Conservation (phyloP, 2,888 invertebrate genomes). For the Temnothorax ravouxi region DNA sequence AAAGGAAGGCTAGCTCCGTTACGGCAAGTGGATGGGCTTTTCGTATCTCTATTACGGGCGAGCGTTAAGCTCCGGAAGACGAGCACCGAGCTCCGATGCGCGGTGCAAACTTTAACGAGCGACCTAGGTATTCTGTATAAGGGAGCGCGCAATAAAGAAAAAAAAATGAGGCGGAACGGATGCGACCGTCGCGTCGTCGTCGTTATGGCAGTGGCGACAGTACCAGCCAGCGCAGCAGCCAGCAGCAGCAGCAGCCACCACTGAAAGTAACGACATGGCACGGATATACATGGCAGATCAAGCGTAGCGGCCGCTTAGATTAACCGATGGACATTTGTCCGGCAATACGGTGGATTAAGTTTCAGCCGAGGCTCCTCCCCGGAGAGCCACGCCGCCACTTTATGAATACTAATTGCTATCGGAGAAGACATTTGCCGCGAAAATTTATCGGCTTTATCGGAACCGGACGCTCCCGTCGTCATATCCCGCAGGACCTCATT, state of each 20-base stretch:
- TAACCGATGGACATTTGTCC: slow-evolving; percentile 52
- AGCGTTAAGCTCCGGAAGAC: slow-evolving; percentile 71
- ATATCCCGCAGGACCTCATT: slow-evolving; percentile 67
- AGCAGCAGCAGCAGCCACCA: not conserved
- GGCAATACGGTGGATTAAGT: slow-evolving; percentile 68
- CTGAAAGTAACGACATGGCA: slow-evolving; percentile 39
- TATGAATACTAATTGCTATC: slow-evolving; percentile 77
- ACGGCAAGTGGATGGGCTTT: slow-evolving; percentile 48
- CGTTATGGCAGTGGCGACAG: slow-evolving; percentile 47
- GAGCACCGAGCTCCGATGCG: slow-evolving; percentile 17
- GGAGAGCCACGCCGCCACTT: slow-evolving; percentile 51
- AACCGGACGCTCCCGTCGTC: slow-evolving; percentile 54
- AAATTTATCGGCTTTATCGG: slow-evolving; percentile 75
- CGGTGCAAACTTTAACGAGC: slow-evolving; percentile 70
- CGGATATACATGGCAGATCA: slow-evolving; percentile 12
- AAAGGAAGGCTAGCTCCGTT: not conserved
- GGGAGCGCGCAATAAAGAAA: slow-evolving; percentile 50
- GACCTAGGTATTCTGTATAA: slow-evolving; percentile 59
- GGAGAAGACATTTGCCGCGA: slow-evolving; percentile 65
- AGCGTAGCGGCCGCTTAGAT: slow-evolving; percentile 18
- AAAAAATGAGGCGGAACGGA: slow-evolving; percentile 67
- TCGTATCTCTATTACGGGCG: slow-evolving; percentile 63
- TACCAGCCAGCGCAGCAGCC: not conserved
- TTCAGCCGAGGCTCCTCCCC: slow-evolving; percentile 5
- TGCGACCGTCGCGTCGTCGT: slow-evolving; percentile 65